Percentiles rank a stretch among this genome's conserved stretches.
These are phyloP conservation scores for Cheilosia pagana DNA, from an alignment of 2,888 invertebrate genomes.

Conservation along the genomic window DNA sequence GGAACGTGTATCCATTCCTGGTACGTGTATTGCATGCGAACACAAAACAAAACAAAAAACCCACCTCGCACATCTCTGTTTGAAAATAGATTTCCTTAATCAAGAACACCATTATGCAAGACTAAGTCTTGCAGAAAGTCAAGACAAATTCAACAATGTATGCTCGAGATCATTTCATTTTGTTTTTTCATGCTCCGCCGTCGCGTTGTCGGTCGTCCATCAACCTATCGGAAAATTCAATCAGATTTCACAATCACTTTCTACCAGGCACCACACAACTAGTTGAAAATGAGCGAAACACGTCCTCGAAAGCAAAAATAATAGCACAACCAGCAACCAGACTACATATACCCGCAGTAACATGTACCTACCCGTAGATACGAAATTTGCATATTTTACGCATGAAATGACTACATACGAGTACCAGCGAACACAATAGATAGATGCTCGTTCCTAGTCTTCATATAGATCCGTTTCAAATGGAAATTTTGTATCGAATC, in stretches of 20 bases:
- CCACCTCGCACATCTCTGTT: neutral
- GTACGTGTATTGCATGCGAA: neutral
- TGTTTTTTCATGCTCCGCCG: neutral
- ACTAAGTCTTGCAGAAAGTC: conserved; percentile 10
- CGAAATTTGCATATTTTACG: conserved; percentile 67
- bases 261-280: conserved; percentile 42
- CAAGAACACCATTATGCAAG: conserved; percentile 6
- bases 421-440: conserved; percentile 40
- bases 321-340: conserved; percentile 29
- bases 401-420: conserved; percentile 38
- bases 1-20: neutral
- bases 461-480: conserved; percentile 43
- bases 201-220: conserved; percentile 22
- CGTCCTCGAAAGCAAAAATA: conserved; percentile 49
- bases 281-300: conserved; percentile 48
- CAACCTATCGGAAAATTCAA: conserved; percentile 60
- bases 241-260: conserved; percentile 71
- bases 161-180: neutral
- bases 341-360: conserved; percentile 10
- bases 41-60: neutral
- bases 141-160: neutral
- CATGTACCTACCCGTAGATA: conserved; percentile 32
- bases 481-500: conserved; percentile 44
- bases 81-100: conserved; percentile 5
- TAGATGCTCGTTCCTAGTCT: conserved; percentile 2